A percentile compares a stretch with the other conserved stretches of the same genome.
These are phyloP conservation scores for Beris morrisii DNA, from an alignment of 2,888 invertebrate genomes.

Conservation along the genomic window DNA sequence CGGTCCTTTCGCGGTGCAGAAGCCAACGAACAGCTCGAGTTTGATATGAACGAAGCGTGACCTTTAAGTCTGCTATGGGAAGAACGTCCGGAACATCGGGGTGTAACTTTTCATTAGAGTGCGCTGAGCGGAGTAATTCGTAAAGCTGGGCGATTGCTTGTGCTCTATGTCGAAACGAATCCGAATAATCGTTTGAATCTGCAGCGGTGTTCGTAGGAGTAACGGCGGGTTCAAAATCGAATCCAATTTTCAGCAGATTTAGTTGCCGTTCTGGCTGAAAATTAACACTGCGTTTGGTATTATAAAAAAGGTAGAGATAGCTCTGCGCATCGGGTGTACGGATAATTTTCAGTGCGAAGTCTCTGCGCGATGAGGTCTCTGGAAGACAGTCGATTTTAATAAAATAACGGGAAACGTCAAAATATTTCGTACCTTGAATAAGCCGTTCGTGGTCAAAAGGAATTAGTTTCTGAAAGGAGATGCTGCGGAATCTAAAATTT, in stretches of 20 bases:
- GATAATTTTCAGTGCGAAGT: slow-evolving; percentile 4
- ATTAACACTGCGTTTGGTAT: neutral
- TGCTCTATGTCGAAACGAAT: slow-evolving; percentile 14
- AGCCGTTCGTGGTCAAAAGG: neutral
- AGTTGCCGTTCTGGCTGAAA: slow-evolving; percentile 9
- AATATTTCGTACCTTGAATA: slow-evolving; percentile 5
- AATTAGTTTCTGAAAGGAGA: slow-evolving; percentile 5
- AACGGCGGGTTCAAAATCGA: neutral
- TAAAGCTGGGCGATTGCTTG: slow-evolving; percentile 45
- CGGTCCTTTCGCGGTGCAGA: slow-evolving; percentile 60
- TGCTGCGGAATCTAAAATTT: neutral
- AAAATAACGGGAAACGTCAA: neutral
- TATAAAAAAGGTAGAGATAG: slow-evolving; percentile 4
- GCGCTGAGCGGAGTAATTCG: slow-evolving; percentile 42
- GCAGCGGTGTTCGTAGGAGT: neutral
- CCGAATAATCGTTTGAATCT: neutral
- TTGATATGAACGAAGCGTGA: slow-evolving; percentile 67
- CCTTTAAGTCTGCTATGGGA: slow-evolving; percentile 55
- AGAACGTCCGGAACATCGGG: slow-evolving; percentile 39
- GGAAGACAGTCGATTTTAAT: neutral
- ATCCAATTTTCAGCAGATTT: neutral
- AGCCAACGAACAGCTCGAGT: slow-evolving; percentile 69
- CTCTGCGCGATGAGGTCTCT: slow-evolving; percentile 13
- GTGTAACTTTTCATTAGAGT: slow-evolving; percentile 40
- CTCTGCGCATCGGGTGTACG: neutral